A percentile compares a stretch with the other conserved stretches of the same genome.
Evolutionary conservation across 2,113 vertebrate genomes (phyloP).

Genomic region (Dasypus novemcinctus): DNA sequence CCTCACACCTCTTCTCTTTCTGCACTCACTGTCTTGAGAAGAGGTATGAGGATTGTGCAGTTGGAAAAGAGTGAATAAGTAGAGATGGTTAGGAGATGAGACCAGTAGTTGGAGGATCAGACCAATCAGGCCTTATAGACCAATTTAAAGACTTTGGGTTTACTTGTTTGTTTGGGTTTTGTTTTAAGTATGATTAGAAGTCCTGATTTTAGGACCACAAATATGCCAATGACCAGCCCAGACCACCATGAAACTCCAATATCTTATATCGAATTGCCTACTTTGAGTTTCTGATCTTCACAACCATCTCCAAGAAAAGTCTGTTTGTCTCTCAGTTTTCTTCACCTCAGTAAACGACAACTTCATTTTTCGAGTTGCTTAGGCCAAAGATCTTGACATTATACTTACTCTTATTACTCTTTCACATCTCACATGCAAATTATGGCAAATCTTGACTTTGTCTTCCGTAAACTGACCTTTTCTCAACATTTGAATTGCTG

Average conservation of each 20-base stretch:
- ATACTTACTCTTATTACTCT: background rate
- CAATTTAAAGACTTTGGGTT: too few relatives aligned
- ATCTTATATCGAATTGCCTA: too few relatives aligned
- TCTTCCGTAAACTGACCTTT: background rate
- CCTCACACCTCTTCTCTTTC: background rate
- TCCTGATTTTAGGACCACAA: too few relatives aligned
- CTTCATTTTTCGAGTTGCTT: background rate
- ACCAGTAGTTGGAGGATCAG: background rate
- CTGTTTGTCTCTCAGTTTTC: background rate
- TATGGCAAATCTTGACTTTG: background rate
- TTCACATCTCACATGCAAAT: background rate
- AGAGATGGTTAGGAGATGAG: background rate
- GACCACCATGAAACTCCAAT: too few relatives aligned
- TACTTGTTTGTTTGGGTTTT: too few relatives aligned
- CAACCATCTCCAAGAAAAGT: background rate
- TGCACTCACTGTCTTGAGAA: background rate
- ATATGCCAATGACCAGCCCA: too few relatives aligned
- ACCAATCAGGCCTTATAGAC: background rate
- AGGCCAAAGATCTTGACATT: background rate
- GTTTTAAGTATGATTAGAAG: too few relatives aligned
- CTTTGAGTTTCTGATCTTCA: background rate
- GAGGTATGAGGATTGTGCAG: background rate
- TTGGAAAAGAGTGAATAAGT: background rate
- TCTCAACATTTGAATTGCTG: background rate
- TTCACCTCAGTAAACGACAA: background rate